These are phyloP conservation scores for Carassius auratus DNA, from an alignment of 2,113 vertebrate genomes.

Conservation along the genomic window DNA sequence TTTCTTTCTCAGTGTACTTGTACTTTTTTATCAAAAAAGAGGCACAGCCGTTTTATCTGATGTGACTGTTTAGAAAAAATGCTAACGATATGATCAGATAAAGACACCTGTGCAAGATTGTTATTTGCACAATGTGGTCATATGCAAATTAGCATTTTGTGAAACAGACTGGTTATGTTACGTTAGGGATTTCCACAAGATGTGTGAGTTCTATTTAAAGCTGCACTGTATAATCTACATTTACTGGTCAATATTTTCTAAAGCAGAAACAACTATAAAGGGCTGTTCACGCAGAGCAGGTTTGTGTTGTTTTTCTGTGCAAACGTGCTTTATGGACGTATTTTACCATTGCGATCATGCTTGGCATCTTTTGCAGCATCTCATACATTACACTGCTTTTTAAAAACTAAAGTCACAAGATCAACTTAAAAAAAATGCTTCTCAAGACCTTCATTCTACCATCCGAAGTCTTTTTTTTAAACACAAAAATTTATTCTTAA, in stretches of 20 bases:
- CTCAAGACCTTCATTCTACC: no score
- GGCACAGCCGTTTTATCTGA: neutral
- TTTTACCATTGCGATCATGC: neutral
- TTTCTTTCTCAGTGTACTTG: neutral
- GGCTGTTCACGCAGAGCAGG: neutral
- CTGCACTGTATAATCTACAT: neutral
- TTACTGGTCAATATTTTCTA: neutral
- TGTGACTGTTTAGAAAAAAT: neutral
- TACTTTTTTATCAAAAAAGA: neutral
- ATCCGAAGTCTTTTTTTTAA: no score
- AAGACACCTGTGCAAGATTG: neutral
- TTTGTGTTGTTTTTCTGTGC: neutral
- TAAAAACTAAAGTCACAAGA: neutral
- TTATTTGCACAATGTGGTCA: neutral
- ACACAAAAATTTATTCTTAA: no score
- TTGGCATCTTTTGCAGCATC: no score
- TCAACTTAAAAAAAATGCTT: no score
- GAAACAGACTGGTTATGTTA: neutral
- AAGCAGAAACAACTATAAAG: neutral
- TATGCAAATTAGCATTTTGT: slow-evolving; percentile 14
- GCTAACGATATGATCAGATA: neutral
- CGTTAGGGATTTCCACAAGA: neutral
- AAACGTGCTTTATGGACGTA: neutral
- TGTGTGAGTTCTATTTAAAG: neutral
- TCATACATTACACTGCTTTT: no score